Evolutionary conservation across 2,113 vertebrate species (phyloP).

Genomic region (Mobula birostris): DNA sequence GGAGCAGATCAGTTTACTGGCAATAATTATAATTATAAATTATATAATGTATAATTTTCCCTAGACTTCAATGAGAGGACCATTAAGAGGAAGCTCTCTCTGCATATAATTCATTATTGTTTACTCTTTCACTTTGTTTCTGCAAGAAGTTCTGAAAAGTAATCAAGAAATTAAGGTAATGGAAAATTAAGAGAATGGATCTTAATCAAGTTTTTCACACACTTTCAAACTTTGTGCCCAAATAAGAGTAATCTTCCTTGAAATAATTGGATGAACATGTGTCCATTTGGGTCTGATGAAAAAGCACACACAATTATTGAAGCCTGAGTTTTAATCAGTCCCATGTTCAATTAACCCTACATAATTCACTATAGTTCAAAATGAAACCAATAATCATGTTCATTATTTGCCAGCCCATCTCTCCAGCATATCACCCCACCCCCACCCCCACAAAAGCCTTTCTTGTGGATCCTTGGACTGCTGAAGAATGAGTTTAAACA

Average conservation of each 20-base stretch:
- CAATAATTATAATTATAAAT: too few relatives aligned
- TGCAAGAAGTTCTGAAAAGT: background rate
- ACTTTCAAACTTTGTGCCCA: background rate
- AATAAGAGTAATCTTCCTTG: background rate
- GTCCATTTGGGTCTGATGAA: background rate
- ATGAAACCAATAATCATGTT: background rate
- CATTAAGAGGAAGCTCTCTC: background rate
- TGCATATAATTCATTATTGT: background rate
- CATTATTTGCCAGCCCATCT: background rate
- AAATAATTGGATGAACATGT: background rate
- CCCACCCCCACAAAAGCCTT: background rate
- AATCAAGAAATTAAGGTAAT: background rate
- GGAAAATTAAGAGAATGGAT: background rate
- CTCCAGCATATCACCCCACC: background rate
- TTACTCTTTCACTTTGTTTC: background rate
- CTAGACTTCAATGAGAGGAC: background rate
- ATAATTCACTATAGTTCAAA: background rate
- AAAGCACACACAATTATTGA: background rate
- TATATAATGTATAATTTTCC: background rate
- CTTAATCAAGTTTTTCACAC: background rate
- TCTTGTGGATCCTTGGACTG: background rate
- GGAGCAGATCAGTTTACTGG: background rate
- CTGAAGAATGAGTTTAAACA: background rate
- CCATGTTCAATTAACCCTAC: background rate
- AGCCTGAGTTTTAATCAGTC: background rate